Conservation (phyloP, 2,888 invertebrate species). For the Sthenelais limicola region DNA sequence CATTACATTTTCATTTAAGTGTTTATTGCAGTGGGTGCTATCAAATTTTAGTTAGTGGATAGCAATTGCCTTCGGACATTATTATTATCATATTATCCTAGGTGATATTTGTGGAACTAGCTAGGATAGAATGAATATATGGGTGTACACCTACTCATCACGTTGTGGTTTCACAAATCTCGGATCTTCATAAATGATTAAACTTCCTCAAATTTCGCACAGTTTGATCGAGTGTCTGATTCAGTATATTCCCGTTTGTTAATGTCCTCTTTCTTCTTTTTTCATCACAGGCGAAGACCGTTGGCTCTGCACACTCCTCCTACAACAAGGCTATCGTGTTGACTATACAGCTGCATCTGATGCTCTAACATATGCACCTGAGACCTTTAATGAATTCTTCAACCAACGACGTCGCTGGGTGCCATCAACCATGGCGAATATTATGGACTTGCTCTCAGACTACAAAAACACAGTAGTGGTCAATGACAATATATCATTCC, state of each 20-base stretch:
- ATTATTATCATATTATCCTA: too few species aligned
- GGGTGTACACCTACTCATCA: too few species aligned
- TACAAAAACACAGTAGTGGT: constrained; percentile 54
- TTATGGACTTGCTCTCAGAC: constrained; percentile 84
- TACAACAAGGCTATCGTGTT: constrained; percentile 95
- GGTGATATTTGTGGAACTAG: too few species aligned
- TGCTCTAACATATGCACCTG: constrained; percentile 97
- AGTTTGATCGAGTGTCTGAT: too few species aligned
- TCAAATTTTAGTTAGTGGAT: too few species aligned
- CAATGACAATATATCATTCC: constrained; percentile 60
- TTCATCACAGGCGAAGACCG: constrained; percentile 87
- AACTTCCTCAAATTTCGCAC: too few species aligned
- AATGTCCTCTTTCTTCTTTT: too few species aligned
- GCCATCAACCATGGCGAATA: constrained; percentile 97
- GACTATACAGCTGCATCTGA: constrained; percentile 99
- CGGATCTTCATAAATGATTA: too few species aligned
- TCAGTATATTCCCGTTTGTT: too few species aligned
- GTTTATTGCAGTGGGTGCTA: neutral
- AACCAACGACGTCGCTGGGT: constrained; percentile 98
- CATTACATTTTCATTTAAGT: neutral
- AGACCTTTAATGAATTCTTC: constrained; percentile 81
- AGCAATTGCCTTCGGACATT: too few species aligned
- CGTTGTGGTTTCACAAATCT: too few species aligned
- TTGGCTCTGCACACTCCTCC: constrained; percentile 95
- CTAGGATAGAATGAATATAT: too few species aligned